A percentile compares a stretch with the other conserved stretches of the same genome.
Conservation (phyloP, 1,140 invertebrate genomes). For the Schlechtendalia chinensis region DNA sequence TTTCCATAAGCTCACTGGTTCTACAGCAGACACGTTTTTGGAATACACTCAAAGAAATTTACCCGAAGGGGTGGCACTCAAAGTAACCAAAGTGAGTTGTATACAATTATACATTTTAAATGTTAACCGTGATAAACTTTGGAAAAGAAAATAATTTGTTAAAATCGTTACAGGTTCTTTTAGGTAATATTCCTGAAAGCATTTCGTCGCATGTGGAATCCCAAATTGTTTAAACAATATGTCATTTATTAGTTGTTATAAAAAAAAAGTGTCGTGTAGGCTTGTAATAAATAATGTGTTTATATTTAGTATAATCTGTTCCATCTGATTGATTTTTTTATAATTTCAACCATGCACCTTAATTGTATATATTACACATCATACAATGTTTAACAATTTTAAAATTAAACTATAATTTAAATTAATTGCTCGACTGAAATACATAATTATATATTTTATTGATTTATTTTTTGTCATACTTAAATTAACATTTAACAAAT, state of each 20-base stretch:
- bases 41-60: constrained; percentile 97
- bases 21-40: constrained; percentile 90
- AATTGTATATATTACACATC: too few relatives aligned
- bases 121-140: too few relatives aligned
- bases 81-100: constrained; percentile 76
- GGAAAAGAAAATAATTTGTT: neutral
- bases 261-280: neutral
- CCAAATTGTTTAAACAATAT: neutral
- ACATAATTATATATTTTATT: too few relatives aligned
- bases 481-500: too few relatives aligned
- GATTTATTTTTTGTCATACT: too few relatives aligned
- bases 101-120: too few relatives aligned
- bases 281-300: neutral
- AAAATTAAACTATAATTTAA: too few relatives aligned
- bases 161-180: constrained; percentile 17
- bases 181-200: constrained; percentile 39
- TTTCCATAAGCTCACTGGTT: constrained; percentile 83
- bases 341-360: neutral
- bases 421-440: too few relatives aligned
- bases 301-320: neutral
- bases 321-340: neutral
- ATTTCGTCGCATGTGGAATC: neutral
- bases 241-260: constrained; percentile 6
- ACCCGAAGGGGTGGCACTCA: constrained; percentile 94
- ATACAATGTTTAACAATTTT: too few relatives aligned